A percentile compares a stretch with the other conserved stretches of the same genome.
These are phyloP conservation scores for Nemotelus pantherinus DNA, from an alignment of 2,888 invertebrate genomes.

Conservation along the genomic window DNA sequence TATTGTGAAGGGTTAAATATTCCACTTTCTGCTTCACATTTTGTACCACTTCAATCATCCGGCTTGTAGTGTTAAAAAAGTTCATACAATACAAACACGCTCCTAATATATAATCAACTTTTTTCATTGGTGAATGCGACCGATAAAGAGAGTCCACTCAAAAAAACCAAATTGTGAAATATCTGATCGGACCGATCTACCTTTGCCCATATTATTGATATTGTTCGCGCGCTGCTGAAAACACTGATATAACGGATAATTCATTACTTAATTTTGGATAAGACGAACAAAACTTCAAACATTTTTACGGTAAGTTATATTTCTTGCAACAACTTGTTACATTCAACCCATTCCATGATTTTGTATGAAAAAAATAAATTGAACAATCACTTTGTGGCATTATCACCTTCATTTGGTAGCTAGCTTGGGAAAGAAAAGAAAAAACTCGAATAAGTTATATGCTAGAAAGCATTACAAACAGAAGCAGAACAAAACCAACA, in stretches of 20 bases:
- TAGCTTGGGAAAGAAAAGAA: neutral
- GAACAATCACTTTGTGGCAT: constrained; percentile 16
- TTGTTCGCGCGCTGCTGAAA: constrained; percentile 4
- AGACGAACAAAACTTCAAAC: neutral
- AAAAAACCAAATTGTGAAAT: too few species aligned
- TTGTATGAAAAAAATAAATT: neutral
- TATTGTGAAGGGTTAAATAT: neutral
- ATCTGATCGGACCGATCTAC: too few species aligned
- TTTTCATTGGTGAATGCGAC: too few species aligned
- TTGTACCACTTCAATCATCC: too few species aligned
- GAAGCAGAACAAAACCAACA: neutral
- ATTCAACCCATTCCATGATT: neutral
- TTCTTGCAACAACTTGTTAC: neutral
- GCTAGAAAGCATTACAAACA: neutral
- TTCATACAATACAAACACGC: too few species aligned
- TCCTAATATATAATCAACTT: too few species aligned
- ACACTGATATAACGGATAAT: constrained; percentile 30
- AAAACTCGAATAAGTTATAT: neutral
- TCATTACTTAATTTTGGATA: constrained; percentile 36
- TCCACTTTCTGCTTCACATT: too few species aligned
- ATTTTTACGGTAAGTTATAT: constrained; percentile 32
- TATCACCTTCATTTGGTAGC: constrained; percentile 29
- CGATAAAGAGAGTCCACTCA: too few species aligned
- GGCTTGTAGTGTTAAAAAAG: too few species aligned
- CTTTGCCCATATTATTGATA: constrained; percentile 6